Evolutionary conservation across 2,888 invertebrate genomes (phyloP).

Genomic region (Amphipoea oculea): DNA sequence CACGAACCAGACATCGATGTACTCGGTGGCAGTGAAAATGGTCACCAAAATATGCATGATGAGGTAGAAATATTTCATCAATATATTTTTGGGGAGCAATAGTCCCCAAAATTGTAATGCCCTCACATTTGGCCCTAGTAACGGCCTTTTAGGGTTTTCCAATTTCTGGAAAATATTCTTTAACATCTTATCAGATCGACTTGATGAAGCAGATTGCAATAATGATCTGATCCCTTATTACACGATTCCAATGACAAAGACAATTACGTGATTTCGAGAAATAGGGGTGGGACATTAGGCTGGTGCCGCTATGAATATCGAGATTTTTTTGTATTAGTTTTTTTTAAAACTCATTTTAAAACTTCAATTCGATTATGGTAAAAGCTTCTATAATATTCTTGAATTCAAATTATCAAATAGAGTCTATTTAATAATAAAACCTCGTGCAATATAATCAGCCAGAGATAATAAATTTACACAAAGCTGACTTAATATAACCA

Average conservation of each 20-base stretch:
- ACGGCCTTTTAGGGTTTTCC: slow-evolving; percentile 79
- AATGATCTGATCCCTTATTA: slow-evolving; percentile 50
- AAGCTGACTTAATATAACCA: not conserved
- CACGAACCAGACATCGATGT: slow-evolving; percentile 83
- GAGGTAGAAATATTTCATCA: slow-evolving; percentile 75
- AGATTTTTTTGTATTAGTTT: slow-evolving; percentile 26
- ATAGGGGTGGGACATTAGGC: slow-evolving; percentile 50
- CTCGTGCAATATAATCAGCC: not conserved
- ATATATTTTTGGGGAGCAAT: slow-evolving; percentile 76
- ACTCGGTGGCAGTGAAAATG: slow-evolving; percentile 81
- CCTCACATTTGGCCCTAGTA: slow-evolving; percentile 84
- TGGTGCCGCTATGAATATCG: slow-evolving; percentile 41
- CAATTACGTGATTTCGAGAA: slow-evolving; percentile 60
- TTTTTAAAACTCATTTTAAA: not conserved
- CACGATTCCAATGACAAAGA: slow-evolving; percentile 47
- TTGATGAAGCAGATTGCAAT: slow-evolving; percentile 56
- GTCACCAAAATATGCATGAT: slow-evolving; percentile 79
- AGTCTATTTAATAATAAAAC: not conserved
- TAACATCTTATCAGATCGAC: slow-evolving; percentile 69
- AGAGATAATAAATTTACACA: not conserved
- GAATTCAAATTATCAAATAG: not conserved
- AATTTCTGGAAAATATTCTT: slow-evolving; percentile 74
- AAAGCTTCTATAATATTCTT: not conserved
- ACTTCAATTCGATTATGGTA: not conserved
- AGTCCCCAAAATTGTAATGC: slow-evolving; percentile 85